Evolutionary conservation across 2,113 vertebrate genomes (phyloP), one percentile per base, ranked within the genome.

Genomic region (Calidris pugnax): DNA sequence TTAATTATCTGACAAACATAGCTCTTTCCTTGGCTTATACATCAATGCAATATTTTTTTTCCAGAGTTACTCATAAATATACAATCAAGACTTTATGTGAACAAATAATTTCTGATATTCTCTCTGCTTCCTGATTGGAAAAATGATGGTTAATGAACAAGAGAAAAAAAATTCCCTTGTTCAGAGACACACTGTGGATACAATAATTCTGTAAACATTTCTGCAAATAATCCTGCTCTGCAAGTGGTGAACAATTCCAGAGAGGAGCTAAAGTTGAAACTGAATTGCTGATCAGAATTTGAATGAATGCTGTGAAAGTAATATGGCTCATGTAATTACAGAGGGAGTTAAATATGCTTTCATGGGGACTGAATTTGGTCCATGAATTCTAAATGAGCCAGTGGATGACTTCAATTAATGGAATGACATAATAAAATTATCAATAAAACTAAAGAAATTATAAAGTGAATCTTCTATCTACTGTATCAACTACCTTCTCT

Each of bases 311-410:
- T 79, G 22, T 51, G 68, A 56, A 91, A 92, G 51, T 50, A 84
- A 60, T 56, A 82, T 2, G 33, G 84, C 80, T 85, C 4, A 2
- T 22, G 26, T 89, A 86, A 92, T 89, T 79, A 95, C 84, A 73
- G 35, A 68, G 90, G 50, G 60, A 66, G 57, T 76, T 92, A 78
- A 86, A 92, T 93, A 48, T 43, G 69, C 80, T 87, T 94, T 69
- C 88, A 79, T 53, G 48, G 60, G 89, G 53, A 64, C 45, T 82
- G 85, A 82, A 79, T 85, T 76, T 76, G 80, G 77, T 37, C 84
- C 77, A 57, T 82, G 95, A 95, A 96, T 95, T 91, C 89, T 76
- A 66, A 95, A 95, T 82, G 69, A 95, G 84, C 83, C 92, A 95
- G 45, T 22, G 66, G 80, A 92, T 89, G 43, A 91, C 84, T 95